phyloP scores from a whole-genome alignment of 2,113 vertebrate species.

The Tupaia chinensis region DNA sequence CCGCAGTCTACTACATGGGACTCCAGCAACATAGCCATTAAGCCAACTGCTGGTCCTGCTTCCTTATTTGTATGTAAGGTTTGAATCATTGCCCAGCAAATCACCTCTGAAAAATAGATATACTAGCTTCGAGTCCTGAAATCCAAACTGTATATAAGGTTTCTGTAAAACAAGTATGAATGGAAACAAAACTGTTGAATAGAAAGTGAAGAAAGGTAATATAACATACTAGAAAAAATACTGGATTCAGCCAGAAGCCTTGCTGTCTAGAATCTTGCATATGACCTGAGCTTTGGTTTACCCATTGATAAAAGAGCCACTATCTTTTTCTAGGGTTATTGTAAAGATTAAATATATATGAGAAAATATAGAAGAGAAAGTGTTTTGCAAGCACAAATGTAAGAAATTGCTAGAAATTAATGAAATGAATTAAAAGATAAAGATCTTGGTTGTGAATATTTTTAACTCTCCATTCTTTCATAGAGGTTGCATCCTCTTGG shows the following conservation, averaged over 20 bases:
- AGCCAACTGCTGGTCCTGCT: background rate
- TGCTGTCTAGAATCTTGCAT: too few species aligned
- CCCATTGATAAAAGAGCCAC: background rate
- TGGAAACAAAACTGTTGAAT: background rate
- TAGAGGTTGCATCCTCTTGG: fast-evolving
- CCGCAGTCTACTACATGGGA: too few species aligned
- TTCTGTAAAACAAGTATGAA: background rate
- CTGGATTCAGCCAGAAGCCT: background rate
- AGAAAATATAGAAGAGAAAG: background rate
- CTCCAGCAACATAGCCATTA: too few species aligned
- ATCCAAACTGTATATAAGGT: background rate
- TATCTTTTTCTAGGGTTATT: background rate
- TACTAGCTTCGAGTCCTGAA: background rate
- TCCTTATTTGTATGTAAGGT: background rate
- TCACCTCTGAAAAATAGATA: conserved; percentile 55
- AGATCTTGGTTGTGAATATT: background rate
- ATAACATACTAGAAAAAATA: background rate
- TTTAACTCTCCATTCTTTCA: background rate
- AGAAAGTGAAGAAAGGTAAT: background rate
- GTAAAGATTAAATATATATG: background rate
- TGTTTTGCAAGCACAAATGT: background rate
- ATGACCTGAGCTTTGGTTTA: background rate
- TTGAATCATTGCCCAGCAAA: conserved; percentile 53
- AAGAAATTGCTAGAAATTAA: background rate
- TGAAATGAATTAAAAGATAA: background rate